Conservation (phyloP, 53 echinoderm and acorn worm species). For the Hippasteria phrygiana region DNA sequence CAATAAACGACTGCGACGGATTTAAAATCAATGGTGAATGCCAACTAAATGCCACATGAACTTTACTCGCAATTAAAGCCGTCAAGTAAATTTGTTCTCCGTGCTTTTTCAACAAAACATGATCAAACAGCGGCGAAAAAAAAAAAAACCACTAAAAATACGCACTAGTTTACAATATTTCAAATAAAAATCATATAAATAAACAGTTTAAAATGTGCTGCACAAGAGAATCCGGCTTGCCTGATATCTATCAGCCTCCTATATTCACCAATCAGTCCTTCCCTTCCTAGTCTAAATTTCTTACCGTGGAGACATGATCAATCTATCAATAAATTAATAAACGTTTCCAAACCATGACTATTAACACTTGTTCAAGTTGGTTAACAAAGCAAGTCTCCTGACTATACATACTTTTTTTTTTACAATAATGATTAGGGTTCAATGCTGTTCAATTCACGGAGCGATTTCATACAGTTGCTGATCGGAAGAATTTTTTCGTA, state of each 20-base stretch:
- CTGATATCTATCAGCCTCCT: conserved; percentile 18
- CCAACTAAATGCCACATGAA: too few relatives aligned
- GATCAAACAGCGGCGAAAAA: neutral
- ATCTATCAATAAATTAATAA: conserved; percentile 32
- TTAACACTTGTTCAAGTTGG: neutral
- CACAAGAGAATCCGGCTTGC: neutral
- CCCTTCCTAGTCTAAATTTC: neutral
- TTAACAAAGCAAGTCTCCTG: neutral
- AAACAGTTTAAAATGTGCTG: conserved; percentile 28
- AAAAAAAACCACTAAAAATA: neutral
- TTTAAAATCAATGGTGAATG: too few relatives aligned
- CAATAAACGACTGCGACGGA: too few relatives aligned
- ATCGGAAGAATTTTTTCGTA: too few relatives aligned
- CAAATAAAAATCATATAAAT: neutral
- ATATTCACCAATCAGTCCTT: neutral
- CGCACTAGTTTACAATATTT: neutral
- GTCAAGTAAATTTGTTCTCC: neutral
- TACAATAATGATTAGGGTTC: neutral
- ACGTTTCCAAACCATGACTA: neutral
- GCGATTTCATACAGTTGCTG: neutral
- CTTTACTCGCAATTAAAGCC: too few relatives aligned
- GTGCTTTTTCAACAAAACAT: neutral
- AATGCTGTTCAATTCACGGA: neutral
- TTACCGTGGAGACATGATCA: conserved; percentile 32
- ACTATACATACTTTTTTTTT: neutral